These are phyloP conservation scores for Blennius ocellaris DNA, from an alignment of 2,113 vertebrate genomes.

Conservation along the genomic window DNA sequence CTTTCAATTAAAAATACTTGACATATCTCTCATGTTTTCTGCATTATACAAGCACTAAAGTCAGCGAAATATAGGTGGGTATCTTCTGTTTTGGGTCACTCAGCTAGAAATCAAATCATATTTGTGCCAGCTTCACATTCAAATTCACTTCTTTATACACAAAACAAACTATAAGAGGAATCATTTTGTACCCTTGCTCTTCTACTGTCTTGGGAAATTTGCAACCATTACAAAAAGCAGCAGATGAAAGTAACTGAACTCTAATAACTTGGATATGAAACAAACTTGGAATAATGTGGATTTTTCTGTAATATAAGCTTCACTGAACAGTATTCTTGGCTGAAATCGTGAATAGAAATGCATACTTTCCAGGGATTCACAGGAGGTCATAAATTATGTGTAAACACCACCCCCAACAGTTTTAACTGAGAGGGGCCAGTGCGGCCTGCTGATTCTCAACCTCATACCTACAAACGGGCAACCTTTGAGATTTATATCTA, in stretches of 20 bases:
- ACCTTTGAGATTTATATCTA: slow-evolving; percentile 39
- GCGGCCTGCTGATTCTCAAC: slow-evolving; percentile 13
- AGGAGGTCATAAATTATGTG: slow-evolving; percentile 10
- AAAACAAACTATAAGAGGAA: background rate
- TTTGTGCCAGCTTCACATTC: background rate
- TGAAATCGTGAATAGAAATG: slow-evolving; percentile 13
- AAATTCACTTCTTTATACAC: background rate
- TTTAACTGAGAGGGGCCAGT: background rate
- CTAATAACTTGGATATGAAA: background rate
- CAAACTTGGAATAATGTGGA: background rate
- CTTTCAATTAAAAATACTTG: too few relatives aligned
- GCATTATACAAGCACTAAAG: too few relatives aligned
- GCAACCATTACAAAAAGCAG: background rate
- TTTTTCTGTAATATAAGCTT: background rate
- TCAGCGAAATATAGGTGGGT: too few relatives aligned
- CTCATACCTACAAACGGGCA: slow-evolving; percentile 8
- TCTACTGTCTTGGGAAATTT: background rate
- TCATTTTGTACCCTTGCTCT: background rate
- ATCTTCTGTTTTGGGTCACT: too few relatives aligned
- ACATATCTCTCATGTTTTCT: too few relatives aligned
- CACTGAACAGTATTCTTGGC: background rate
- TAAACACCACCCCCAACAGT: slow-evolving; percentile 13
- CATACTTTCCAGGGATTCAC: background rate
- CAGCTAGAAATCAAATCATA: too few relatives aligned
- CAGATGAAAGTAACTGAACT: background rate